These are phyloP conservation scores for Passer domesticus DNA, from an alignment of 2,113 vertebrate genomes.

Conservation along the genomic window DNA sequence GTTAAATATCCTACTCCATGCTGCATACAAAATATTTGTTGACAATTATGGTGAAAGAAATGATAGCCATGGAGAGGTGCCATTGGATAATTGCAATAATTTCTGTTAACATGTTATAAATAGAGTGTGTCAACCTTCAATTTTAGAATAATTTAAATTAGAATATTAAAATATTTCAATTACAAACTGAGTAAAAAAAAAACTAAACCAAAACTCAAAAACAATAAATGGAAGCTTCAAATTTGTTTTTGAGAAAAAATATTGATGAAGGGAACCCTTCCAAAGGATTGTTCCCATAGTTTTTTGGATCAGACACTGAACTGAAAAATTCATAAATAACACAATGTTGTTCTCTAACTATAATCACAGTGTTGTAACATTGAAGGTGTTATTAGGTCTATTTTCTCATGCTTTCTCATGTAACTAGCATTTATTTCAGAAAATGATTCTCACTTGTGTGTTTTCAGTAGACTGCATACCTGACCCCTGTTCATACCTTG, in stretches of 20 bases:
- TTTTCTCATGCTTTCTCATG: background rate
- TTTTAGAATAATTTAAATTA: background rate
- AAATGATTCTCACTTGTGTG: background rate
- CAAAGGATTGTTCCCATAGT: background rate
- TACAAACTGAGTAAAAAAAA: background rate
- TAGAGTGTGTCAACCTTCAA: background rate
- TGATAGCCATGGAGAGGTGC: background rate
- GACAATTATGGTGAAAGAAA: background rate
- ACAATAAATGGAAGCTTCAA: background rate
- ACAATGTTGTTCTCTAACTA: background rate
- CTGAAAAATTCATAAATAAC: background rate
- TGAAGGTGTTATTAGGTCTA: background rate
- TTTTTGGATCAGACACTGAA: background rate
- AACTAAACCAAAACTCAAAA: background rate
- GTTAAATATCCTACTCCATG: background rate
- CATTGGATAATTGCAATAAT: background rate
- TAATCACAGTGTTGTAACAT: background rate
- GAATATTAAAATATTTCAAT: background rate
- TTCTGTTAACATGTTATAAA: background rate
- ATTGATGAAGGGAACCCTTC: background rate
- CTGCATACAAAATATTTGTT: background rate
- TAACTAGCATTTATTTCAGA: background rate
- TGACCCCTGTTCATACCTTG: background rate
- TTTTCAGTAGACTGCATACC: background rate
- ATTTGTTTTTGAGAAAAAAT: background rate